Conservation (phyloP, 2,113 vertebrate species). For the Nyctibius bracteatus region DNA sequence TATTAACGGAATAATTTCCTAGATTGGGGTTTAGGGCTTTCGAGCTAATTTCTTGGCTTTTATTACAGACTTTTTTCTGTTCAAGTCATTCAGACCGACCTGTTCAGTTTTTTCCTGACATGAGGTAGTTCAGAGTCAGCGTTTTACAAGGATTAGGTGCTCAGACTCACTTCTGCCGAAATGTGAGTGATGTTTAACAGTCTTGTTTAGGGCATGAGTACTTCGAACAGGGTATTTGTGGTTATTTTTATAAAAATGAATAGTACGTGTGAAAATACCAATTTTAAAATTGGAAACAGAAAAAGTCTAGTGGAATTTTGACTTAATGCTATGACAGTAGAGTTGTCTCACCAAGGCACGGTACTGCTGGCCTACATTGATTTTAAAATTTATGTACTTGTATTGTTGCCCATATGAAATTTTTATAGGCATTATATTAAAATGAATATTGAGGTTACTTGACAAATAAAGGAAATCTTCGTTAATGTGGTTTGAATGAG, state of each 20-base stretch:
- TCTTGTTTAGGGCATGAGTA: not conserved
- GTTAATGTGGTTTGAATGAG: conserved; percentile 29
- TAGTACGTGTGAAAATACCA: not conserved
- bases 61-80: not conserved
- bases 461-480: conserved; percentile 45
- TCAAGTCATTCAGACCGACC: not conserved
- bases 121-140: not conserved
- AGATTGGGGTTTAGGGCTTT: not conserved
- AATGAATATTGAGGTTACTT: conserved; percentile 20
- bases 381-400: not conserved
- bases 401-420: conserved; percentile 3
- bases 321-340: accelerated
- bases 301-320: not conserved
- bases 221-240: not conserved
- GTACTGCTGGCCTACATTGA: not conserved
- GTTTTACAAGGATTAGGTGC: not conserved
- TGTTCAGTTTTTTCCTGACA: not conserved
- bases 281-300: not conserved
- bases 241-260: not conserved
- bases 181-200: not conserved
- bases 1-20: not conserved
- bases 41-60: not conserved
- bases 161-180: not conserved
- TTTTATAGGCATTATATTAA: conserved; percentile 36
- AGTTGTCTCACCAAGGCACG: not conserved